A percentile compares a stretch with the other conserved stretches of the same genome.
Conservation (phyloP, 2,888 invertebrate genomes). For the Microctonus brassicae region DNA sequence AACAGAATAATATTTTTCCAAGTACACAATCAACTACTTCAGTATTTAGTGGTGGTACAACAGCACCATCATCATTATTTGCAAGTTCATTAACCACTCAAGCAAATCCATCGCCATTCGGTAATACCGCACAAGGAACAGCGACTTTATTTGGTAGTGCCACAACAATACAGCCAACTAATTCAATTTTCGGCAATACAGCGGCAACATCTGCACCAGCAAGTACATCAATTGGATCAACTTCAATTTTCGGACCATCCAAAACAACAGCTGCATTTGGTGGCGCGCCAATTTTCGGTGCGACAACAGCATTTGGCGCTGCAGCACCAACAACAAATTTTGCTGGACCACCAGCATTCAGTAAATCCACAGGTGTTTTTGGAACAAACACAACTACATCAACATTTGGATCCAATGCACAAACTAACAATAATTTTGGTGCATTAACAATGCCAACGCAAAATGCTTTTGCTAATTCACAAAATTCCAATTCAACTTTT, state of each 20-base stretch:
- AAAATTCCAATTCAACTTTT: constrained; percentile 29
- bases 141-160: constrained; percentile 47
- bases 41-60: constrained; percentile 47
- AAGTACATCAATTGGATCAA: constrained; percentile 35
- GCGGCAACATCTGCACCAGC: constrained; percentile 16
- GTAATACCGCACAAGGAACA: constrained; percentile 45
- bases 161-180: constrained; percentile 21
- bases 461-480: constrained; percentile 27
- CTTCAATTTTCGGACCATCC: constrained; percentile 54
- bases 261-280: constrained; percentile 56
- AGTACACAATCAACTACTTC: constrained; percentile 51
- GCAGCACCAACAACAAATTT: constrained; percentile 48
- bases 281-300: constrained; percentile 58
- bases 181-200: constrained; percentile 41
- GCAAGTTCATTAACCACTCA: constrained; percentile 47
- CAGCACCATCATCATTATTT: constrained; percentile 51
- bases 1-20: constrained; percentile 48
- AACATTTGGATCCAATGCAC: constrained; percentile 46
- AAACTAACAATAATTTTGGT: constrained; percentile 40
- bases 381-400: constrained; percentile 41
- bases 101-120: constrained; percentile 52
- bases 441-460: constrained; percentile 32
- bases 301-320: constrained; percentile 48
- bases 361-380: constrained; percentile 49
- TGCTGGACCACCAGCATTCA: constrained; percentile 49